Base-by-base conservation (phyloP, 2,113 vertebrate genomes). In the Centropristis striata region DNA sequence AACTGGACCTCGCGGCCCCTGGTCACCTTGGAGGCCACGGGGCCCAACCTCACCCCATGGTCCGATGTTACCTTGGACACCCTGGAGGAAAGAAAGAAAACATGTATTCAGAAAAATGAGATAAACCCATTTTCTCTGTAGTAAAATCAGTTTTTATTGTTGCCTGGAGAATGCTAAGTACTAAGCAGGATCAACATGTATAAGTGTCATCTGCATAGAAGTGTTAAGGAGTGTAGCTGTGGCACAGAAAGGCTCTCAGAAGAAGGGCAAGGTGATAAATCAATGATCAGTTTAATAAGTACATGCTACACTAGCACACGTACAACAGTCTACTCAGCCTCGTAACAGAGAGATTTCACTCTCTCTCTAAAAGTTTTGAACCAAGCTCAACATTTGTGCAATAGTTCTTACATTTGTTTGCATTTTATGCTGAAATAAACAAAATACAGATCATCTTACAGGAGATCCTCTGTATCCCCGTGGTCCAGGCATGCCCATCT, bases 21-120 rank as follows among this genome's bases (percentile, higher is more conserved):
- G 32, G 51, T 89, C 73, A 73, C 95, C 95, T 84, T 76, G 42
- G 65, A 36, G 69, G 2, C 95, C 95, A 60, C 66, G 81, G 16
- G 78, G 1, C 3, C 95, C 95, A 6, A 60, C 42, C 23, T 84
- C 88, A 6, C 95, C 95, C 92, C 93, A 95, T 0, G 84, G 83
- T 41, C 95, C 95, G 51, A 93, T 92, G 78, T 93, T 94, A 42
- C 95, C 95, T 32, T 91, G 92, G 12, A 91, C 61, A 55, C 94
- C 95, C 95, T 95, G 66, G 4, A 70, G 42, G 61, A 53, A 59
- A 65, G 36, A 85, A 65, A 44, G n/a, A n/a, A n/a, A 44, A 27
- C 0, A 73, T 12, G 0, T 10, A 16, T 36, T 53, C 15, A 71
- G 0, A 61, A 12, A 80, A 49, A 63, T 11, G 68, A 23, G 11